A percentile compares a stretch with the other conserved stretches of the same genome.
phyloP scores from a whole-genome alignment of 2,113 vertebrate species.

The Oceanites oceanicus region DNA sequence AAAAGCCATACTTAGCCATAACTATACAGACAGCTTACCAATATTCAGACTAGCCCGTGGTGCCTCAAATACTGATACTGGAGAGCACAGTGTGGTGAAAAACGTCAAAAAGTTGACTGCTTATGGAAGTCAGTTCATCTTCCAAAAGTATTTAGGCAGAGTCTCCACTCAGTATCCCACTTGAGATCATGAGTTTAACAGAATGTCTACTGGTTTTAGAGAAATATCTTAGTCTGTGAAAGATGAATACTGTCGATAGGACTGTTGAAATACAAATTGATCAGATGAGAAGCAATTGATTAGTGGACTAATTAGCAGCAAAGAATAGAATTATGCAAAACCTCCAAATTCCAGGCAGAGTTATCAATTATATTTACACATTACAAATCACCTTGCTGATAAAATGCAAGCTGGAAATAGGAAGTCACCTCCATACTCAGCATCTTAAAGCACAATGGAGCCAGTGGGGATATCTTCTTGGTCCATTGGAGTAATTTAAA shows the following conservation, averaged over 20 bases:
- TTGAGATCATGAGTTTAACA: not conserved
- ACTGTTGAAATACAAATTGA: not conserved
- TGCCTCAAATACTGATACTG: not conserved
- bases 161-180: not conserved
- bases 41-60: not conserved
- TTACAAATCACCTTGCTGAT: constrained; percentile 15
- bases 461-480: not conserved
- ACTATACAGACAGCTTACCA: not conserved
- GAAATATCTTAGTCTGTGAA: not conserved
- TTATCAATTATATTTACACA: not conserved
- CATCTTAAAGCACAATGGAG: not conserved
- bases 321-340: not conserved
- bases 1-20: not conserved
- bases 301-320: not conserved
- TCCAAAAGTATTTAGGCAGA: not conserved
- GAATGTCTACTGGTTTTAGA: not conserved
- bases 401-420: not conserved
- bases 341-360: not conserved
- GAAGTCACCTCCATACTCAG: not conserved
- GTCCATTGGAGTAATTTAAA: not conserved
- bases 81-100: not conserved
- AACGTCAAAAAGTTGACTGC: not conserved
- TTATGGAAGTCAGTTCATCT: not conserved
- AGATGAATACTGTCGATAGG: not conserved
- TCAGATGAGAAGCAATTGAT: not conserved